phyloP scores from a whole-genome alignment of 2,888 invertebrate species.

The Ethmia dodecea region DNA sequence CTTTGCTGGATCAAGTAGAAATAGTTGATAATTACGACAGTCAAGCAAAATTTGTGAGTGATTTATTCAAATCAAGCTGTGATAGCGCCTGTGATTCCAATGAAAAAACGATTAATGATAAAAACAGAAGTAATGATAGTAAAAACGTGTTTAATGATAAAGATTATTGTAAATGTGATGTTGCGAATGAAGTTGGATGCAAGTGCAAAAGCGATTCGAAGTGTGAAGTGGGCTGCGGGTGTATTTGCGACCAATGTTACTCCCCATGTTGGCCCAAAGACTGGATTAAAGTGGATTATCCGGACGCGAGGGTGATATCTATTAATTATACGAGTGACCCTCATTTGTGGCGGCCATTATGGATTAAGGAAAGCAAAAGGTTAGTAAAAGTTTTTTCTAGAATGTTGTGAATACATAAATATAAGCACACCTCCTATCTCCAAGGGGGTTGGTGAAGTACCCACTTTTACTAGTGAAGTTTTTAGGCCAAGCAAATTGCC shows the following conservation, averaged over 20 bases:
- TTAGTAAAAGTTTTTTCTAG: too few species aligned
- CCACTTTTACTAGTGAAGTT: too few species aligned
- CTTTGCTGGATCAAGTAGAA: slow-evolving; percentile 35
- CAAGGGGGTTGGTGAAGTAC: too few species aligned
- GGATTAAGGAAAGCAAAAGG: slow-evolving; percentile 82
- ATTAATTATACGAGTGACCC: slow-evolving; percentile 90
- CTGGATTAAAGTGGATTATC: slow-evolving; percentile 89
- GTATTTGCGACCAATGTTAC: slow-evolving; percentile 67
- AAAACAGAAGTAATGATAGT: slow-evolving; percentile 7
- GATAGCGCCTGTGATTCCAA: slow-evolving; percentile 14
- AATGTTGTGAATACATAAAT: too few species aligned
- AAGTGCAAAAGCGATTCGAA: slow-evolving; percentile 27
- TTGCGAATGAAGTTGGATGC: slow-evolving; percentile 23
- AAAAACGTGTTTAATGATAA: slow-evolving; percentile 2
- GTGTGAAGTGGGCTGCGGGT: slow-evolving; percentile 58
- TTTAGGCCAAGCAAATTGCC: too few species aligned
- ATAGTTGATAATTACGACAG: slow-evolving; percentile 50
- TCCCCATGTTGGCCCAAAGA: slow-evolving; percentile 90
- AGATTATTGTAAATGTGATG: slow-evolving; percentile 17
- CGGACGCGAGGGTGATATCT: slow-evolving; percentile 86
- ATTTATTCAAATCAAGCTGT: slow-evolving; percentile 43
- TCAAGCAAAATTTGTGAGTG: slow-evolving; percentile 56
- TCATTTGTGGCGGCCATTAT: slow-evolving; percentile 85
- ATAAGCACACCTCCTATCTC: too few species aligned
- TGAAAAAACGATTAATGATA: slow-evolving; percentile 3